These are phyloP conservation scores for Bufo bufo DNA, from an alignment of 2,113 vertebrate species.

Conservation along the genomic window DNA sequence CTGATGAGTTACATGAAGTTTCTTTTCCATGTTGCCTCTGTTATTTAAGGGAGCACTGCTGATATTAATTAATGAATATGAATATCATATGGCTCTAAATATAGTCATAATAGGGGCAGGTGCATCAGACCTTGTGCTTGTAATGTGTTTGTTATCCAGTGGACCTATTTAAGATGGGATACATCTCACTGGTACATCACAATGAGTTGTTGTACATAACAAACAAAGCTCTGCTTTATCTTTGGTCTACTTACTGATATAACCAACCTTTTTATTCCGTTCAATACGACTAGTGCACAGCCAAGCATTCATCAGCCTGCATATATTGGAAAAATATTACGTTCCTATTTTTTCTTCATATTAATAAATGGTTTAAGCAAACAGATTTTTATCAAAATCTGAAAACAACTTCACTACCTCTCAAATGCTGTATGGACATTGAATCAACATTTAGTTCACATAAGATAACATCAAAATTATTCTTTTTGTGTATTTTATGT, in stretches of 20 bases:
- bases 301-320: not conserved
- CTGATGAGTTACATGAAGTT: too few species aligned
- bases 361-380: constrained; percentile 1
- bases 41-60: too few species aligned
- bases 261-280: too few species aligned
- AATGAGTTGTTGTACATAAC: not conserved
- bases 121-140: not conserved
- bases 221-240: not conserved
- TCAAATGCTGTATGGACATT: constrained; percentile 1
- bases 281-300: not conserved
- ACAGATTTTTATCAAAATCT: not conserved
- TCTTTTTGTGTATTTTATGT: constrained; percentile 26
- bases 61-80: too few species aligned
- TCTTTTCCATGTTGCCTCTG: too few species aligned
- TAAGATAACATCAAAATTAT: not conserved
- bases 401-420: constrained; percentile 10
- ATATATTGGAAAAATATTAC: not conserved
- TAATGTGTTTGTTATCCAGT: not conserved
- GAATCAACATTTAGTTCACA: constrained; percentile 24
- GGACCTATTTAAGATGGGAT: not conserved
- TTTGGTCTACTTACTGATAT: not conserved
- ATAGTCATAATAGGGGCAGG: not conserved
- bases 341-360: not conserved
- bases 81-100: too few species aligned
- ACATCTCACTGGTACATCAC: not conserved